Evolutionary conservation across 2,888 invertebrate genomes (phyloP), one percentile per base, ranked within the genome.

Genomic region (Ormyrus rosae): DNA sequence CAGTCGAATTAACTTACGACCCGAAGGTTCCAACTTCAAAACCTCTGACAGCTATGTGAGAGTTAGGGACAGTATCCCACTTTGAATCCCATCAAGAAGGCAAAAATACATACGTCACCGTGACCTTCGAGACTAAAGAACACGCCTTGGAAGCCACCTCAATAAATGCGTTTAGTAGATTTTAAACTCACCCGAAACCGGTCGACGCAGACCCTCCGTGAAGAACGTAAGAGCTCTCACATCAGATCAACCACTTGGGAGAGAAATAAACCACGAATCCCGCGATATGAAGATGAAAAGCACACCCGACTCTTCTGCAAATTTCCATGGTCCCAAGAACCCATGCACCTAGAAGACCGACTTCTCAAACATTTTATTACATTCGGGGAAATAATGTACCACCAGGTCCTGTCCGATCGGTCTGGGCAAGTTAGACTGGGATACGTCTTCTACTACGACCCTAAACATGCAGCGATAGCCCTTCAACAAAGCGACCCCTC

Each of bases 31-130:
- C 13, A 13, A 13, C 13, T n/a, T 11, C 11, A 0, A 13, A 58
- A 5, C 3, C 1, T 13, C n/a, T 58, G 0, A 1, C 11, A 0
- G 13, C 11, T n/a, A 0, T 58, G 4, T 2, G 0, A 13, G 0
- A 13, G 6, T n/a, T 58, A 58, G 58, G 58, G 13, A 5, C 58
- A 0, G 6, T 58, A 6, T 58, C 58, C 6, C 6, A 13, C 0
- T 58, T 58, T 6, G 13, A 58, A n/a, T 5, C n/a, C n/a, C 6
- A 0, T 8, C 34, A 34, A 34, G 34, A 34, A 2, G 34, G 34
- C 34, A 2, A 34, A 34, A 34, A 34, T 0, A 0, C 34, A 1
- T 34, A 0, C 2, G 34, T 34, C 34, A 2, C 2, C 34, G 34
- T 34, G 2, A 2, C 34, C 0, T 34, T 34, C 2, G 34, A 34